phyloP scores from a whole-genome alignment of 2,113 vertebrate species.

The Naja naja region DNA sequence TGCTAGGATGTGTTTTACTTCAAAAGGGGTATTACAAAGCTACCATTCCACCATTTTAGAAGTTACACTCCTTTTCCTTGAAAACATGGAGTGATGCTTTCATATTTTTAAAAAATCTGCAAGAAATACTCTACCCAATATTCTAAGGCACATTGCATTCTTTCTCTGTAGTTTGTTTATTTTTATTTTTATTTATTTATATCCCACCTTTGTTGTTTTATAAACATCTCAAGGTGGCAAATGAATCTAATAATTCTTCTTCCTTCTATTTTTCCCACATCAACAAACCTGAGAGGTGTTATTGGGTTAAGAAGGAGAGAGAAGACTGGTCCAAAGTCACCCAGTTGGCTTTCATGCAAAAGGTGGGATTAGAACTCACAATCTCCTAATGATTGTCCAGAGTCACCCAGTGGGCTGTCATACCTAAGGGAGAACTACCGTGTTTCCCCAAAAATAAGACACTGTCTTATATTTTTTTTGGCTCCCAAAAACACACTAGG shows the following conservation, averaged over 20 bases:
- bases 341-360: too few species aligned
- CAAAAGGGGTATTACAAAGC: neutral
- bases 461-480: too few species aligned
- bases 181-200: neutral
- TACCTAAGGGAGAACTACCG: too few species aligned
- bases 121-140: neutral
- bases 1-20: neutral
- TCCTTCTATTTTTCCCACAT: too few species aligned
- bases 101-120: neutral
- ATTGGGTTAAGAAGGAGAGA: too few species aligned
- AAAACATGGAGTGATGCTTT: neutral
- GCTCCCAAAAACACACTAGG: too few species aligned
- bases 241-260: neutral
- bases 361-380: too few species aligned
- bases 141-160: neutral
- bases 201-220: neutral
- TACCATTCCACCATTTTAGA: neutral
- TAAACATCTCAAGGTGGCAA: neutral
- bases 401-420: too few species aligned
- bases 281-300: too few species aligned
- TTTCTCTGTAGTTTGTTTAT: neutral
- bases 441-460: too few species aligned
- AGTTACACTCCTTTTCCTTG: neutral
- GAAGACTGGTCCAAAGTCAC: too few species aligned
- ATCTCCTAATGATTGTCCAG: too few species aligned